Percentiles rank a stretch among this genome's conserved stretches.
Evolutionary conservation across 1,140 invertebrate species (phyloP).

Genomic region (Notospermus geniculatus): DNA sequence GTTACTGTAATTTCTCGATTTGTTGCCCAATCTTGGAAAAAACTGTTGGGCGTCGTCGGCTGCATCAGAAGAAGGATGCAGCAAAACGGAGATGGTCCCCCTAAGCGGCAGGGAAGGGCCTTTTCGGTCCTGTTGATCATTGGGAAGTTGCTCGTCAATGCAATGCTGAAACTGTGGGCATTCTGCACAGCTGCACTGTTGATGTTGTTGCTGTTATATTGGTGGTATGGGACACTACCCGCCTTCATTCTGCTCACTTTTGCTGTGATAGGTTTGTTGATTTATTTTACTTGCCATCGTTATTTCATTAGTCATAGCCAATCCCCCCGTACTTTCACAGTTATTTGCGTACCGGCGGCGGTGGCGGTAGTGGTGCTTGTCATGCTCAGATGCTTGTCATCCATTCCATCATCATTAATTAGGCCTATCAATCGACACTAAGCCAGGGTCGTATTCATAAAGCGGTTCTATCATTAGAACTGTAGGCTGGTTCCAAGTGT

Average conservation of each 20-base stretch:
- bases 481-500: too few species aligned
- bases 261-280: conserved; percentile 55
- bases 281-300: conserved; percentile 24
- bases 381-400: conserved; percentile 62
- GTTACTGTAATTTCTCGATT: too few species aligned
- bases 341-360: not conserved
- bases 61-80: too few species aligned
- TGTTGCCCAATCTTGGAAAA: too few species aligned
- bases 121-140: not conserved
- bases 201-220: conserved; percentile 73
- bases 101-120: too few species aligned
- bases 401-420: conserved; percentile 6
- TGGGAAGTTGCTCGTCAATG: conserved; percentile 3
- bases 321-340: not conserved
- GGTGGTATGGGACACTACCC: conserved; percentile 74
- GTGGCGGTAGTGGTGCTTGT: not conserved
- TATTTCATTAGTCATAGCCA: conserved; percentile 7
- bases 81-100: too few species aligned
- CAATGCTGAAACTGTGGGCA: conserved; percentile 59
- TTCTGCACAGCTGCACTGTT: conserved; percentile 63
- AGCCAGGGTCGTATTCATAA: too few species aligned
- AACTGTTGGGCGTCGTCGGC: too few species aligned
- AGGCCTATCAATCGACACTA: too few species aligned
- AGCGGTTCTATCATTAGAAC: too few species aligned
- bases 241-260: conserved; percentile 69